Percentiles rank a stretch among this genome's conserved stretches.
phyloP scores from a whole-genome alignment of 2,888 invertebrate genomes.

The Lasiommata megera region DNA sequence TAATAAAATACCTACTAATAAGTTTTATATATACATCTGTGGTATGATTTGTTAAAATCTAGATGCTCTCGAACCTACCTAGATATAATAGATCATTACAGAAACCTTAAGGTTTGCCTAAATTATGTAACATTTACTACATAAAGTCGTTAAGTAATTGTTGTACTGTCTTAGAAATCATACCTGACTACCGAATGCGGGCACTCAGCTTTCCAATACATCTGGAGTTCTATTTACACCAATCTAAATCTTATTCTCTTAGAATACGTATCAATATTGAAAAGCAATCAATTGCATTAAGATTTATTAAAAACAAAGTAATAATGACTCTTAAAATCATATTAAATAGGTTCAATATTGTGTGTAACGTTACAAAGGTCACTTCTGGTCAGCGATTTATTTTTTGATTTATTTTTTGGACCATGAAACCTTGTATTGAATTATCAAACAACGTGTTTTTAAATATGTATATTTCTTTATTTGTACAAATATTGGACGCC shows the following conservation, averaged over 20 bases:
- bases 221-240: background rate
- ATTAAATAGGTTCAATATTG: background rate
- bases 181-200: too few relatives aligned
- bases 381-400: background rate
- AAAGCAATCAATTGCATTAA: background rate
- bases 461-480: too few relatives aligned
- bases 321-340: background rate
- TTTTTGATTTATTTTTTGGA: background rate
- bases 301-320: background rate
- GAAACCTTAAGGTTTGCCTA: too few relatives aligned
- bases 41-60: too few relatives aligned
- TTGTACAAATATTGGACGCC: too few relatives aligned
- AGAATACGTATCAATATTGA: background rate
- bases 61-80: too few relatives aligned
- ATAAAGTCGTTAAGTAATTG: background rate
- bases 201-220: conserved; percentile 1
- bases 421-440: background rate
- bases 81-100: background rate
- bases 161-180: background rate
- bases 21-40: too few relatives aligned
- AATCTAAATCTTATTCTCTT: background rate
- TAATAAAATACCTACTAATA: too few relatives aligned
- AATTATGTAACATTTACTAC: background rate
- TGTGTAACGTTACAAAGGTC: background rate
- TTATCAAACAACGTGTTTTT: too few relatives aligned